Evolutionary conservation across 2,888 invertebrate species (phyloP).

Genomic region (Tiliacea citrago): DNA sequence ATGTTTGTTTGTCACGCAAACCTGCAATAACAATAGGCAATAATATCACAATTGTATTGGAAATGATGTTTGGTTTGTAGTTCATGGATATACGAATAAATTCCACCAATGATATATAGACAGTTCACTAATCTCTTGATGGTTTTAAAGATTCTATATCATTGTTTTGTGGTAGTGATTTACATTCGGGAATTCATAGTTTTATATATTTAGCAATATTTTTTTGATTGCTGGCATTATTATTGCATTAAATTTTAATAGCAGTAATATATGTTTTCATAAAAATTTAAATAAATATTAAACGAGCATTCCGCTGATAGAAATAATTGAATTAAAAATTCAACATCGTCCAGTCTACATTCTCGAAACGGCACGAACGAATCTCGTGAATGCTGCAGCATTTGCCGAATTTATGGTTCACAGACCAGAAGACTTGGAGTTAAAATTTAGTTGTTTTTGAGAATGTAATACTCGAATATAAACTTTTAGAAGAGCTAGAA

Average conservation of each 20-base stretch:
- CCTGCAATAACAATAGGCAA: not conserved
- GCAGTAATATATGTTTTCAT: not conserved
- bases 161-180: not conserved
- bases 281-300: conserved; percentile 9
- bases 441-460: conserved; percentile 51
- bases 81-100: not conserved
- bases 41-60: not conserved
- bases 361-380: conserved; percentile 42
- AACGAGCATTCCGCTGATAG: conserved; percentile 31
- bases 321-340: conserved; percentile 60
- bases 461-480: conserved; percentile 37
- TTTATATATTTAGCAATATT: not conserved
- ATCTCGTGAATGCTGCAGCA: conserved; percentile 69
- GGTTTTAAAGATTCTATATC: too few species aligned
- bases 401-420: conserved; percentile 73
- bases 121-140: not conserved
- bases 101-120: not conserved
- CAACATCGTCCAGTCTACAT: conserved; percentile 39
- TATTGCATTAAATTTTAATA: not conserved
- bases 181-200: not conserved
- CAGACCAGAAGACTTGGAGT: conserved; percentile 61
- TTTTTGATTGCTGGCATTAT: not conserved
- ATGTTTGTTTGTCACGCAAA: not conserved
- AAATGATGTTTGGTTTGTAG: not conserved
- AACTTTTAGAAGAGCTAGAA: conserved; percentile 20